phyloP scores from a whole-genome alignment of 2,797 vertebrate genomes.

The Moxostoma hubbsi region DNA sequence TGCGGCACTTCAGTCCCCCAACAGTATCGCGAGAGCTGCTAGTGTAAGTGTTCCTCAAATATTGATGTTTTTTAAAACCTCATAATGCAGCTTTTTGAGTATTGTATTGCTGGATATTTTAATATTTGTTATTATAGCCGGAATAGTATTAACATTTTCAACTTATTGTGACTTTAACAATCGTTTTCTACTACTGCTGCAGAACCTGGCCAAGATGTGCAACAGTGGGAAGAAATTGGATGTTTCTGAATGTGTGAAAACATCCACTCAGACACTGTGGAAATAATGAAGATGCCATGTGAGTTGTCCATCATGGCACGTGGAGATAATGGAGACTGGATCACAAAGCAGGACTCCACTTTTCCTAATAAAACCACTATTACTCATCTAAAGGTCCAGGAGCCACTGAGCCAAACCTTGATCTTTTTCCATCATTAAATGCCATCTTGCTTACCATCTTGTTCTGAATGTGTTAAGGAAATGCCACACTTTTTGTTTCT shows the following conservation, averaged over 20 bases:
- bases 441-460: neutral
- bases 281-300: constrained; percentile 46
- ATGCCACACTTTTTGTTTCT: neutral
- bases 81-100: neutral
- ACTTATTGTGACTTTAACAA: neutral
- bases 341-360: neutral
- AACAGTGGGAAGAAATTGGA: constrained; percentile 86
- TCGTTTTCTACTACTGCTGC: constrained; percentile 64
- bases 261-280: constrained; percentile 63
- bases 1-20: constrained; percentile 91
- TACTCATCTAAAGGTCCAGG: neutral
- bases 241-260: constrained; percentile 86
- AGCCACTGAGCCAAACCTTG: neutral
- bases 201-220: constrained; percentile 94
- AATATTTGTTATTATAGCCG: neutral
- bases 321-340: neutral
- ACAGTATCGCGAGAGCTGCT: constrained; percentile 90
- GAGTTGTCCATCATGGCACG: neutral
- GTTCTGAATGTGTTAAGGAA: neutral
- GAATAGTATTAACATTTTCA: neutral
- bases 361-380: neutral
- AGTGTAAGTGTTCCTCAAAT: constrained; percentile 78
- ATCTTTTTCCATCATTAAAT: neutral
- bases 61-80: neutral
- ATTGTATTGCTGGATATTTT: neutral